Base-by-base conservation (phyloP, 2,113 vertebrate species). In the Siphamia tubifer region DNA sequence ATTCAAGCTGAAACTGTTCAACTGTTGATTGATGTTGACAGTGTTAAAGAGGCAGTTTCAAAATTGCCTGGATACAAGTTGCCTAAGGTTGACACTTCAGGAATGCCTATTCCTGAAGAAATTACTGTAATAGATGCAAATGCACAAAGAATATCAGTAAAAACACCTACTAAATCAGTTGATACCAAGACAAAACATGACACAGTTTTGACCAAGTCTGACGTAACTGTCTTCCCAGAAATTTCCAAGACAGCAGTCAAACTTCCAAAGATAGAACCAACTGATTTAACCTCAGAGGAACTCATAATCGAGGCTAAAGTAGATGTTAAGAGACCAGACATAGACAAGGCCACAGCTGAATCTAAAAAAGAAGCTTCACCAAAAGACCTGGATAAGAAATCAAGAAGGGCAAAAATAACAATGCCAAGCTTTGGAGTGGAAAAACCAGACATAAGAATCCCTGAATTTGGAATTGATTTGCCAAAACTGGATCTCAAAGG, bases 31-130 rank as follows among this genome's bases (percentile, higher is more conserved):
- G 91, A 91, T 66, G 86, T 91, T 57, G 60, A 91, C 58, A 91
- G 87, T 32, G 91, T 92, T 45, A 94, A 90, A 81, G 88, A 89
- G 52, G 90, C 89, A 3, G 88, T 91, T 68, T 91, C 90, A 31
- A 92, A 94, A 76, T 56, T 92, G 40, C 91, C 91, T 58, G 85
- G 90, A 68, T 93, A 79, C 19, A 94, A 92, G 60, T 54, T 92
- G 35, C 92, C 92, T 4, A 85, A 90, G 24, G 63, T 90, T 6
- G 92, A 93, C 54, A 84, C 62, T 2, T 84, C 81, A 56, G 90
- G 89, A 31, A 57, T 91, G 35, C 86, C 70, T 25, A 89, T 91
- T 45, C 92, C 90, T 12, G 88, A 89, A 54, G 90, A 92, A 82
- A 88, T 92, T 32, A 89, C 83, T 56, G 79, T 91, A n/a, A 90